phyloP scores from a whole-genome alignment of 2,888 invertebrate species.

The Blastobasis adustella region DNA sequence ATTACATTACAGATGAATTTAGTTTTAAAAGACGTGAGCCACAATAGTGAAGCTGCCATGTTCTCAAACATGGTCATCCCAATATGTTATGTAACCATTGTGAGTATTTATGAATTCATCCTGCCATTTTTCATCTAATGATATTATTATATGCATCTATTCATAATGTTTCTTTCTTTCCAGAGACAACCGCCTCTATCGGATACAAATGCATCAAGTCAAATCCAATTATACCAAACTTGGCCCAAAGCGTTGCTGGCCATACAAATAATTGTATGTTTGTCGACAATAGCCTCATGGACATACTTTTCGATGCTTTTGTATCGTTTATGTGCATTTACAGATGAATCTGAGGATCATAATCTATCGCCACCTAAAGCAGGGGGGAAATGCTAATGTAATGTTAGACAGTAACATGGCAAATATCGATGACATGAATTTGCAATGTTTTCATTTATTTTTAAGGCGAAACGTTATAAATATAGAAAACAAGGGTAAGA shows the following conservation, averaged over 20 bases:
- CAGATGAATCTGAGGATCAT: not conserved
- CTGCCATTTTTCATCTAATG: not conserved
- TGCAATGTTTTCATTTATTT: too few relatives aligned
- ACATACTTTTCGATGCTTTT: not conserved
- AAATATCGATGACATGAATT: too few relatives aligned
- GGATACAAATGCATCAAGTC: constrained; percentile 15
- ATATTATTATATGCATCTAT: not conserved
- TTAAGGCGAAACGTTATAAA: too few relatives aligned
- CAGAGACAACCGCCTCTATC: constrained; percentile 35
- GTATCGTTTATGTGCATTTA: not conserved
- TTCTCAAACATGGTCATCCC: constrained; percentile 80
- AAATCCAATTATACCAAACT: constrained; percentile 24
- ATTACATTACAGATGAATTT: constrained; percentile 81
- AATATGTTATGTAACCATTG: constrained; percentile 79
- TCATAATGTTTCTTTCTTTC: constrained; percentile 17
- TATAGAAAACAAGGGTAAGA: too few relatives aligned
- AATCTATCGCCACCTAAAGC: too few relatives aligned
- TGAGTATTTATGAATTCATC: constrained; percentile 36
- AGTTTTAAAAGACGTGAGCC: constrained; percentile 73
- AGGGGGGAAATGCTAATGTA: too few relatives aligned
- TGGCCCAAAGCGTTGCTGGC: constrained; percentile 22
- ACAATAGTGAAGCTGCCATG: constrained; percentile 66
- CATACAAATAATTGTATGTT: constrained; percentile 12
- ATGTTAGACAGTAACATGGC: too few relatives aligned
- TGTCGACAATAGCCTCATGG: not conserved